phyloP scores from a whole-genome alignment of 2,113 vertebrate genomes.

The Tyrannus savana region DNA sequence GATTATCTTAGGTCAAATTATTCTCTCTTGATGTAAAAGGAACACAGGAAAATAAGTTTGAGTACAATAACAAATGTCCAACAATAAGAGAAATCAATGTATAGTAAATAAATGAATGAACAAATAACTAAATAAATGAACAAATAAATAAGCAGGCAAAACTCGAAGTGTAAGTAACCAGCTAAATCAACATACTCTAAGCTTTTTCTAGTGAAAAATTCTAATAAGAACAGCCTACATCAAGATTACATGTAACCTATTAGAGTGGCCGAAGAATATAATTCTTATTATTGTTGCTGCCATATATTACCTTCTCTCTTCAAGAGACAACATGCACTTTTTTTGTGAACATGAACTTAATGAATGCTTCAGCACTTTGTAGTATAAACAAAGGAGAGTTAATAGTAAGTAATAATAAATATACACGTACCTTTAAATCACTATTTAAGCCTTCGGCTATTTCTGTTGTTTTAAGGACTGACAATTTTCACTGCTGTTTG shows the following conservation, averaged over 20 bases:
- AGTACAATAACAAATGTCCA: neutral
- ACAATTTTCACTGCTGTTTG: neutral
- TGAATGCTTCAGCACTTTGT: neutral
- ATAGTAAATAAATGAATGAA: neutral
- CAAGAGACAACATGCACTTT: fast-evolving
- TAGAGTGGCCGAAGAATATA: neutral
- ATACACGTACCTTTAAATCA: neutral
- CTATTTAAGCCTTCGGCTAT: neutral
- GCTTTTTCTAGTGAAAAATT: neutral
- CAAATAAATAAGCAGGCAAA: neutral
- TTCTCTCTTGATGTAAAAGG: neutral
- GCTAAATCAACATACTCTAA: neutral
- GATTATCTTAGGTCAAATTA: neutral
- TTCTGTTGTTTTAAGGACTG: neutral
- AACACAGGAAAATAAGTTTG: neutral
- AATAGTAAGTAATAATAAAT: neutral
- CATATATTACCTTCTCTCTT: neutral
- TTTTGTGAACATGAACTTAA: neutral
- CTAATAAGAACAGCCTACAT: neutral
- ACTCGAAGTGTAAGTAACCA: neutral
- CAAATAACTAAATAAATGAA: neutral
- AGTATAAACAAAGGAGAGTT: neutral
- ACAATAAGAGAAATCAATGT: neutral
- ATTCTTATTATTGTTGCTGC: neutral
- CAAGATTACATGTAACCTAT: neutral